phyloP scores from a whole-genome alignment of 37 sponge, comb jelly and placozoan species.

The Theonella swinhoei region DNA sequence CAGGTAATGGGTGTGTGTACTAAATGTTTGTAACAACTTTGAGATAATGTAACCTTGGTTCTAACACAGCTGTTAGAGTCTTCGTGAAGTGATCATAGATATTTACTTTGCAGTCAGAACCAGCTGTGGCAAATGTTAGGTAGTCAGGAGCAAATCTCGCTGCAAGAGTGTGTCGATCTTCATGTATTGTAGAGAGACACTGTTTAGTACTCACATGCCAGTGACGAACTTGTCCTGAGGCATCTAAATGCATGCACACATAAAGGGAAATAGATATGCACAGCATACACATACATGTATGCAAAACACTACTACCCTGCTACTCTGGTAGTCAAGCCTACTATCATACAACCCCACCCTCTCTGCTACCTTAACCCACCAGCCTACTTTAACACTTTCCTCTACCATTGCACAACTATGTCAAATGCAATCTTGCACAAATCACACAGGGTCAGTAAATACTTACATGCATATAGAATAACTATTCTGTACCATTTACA shows the following conservation, averaged over 20 bases:
- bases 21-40: neutral
- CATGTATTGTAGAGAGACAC: conserved; percentile 37
- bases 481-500: too few species aligned
- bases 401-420: too few species aligned
- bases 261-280: neutral
- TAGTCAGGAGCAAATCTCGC: conserved; percentile 63
- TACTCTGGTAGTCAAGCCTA: neutral
- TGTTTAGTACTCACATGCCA: conserved; percentile 70
- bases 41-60: conserved; percentile 45
- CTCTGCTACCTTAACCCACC: too few species aligned
- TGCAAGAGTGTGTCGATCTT: conserved; percentile 70
- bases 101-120: conserved; percentile 44
- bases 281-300: neutral
- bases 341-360: too few species aligned
- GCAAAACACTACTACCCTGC: neutral
- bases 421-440: too few species aligned
- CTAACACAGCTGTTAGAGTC: conserved; percentile 22
- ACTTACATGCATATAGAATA: too few species aligned
- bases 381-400: too few species aligned
- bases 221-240: conserved; percentile 58
- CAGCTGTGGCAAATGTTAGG: conserved; percentile 61
- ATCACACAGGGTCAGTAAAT: too few species aligned
- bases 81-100: conserved; percentile 62
- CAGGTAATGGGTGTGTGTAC: neutral
- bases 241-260: conserved; percentile 29